Conservation (phyloP, 2,113 vertebrate species). For the Okapia johnstoni region DNA sequence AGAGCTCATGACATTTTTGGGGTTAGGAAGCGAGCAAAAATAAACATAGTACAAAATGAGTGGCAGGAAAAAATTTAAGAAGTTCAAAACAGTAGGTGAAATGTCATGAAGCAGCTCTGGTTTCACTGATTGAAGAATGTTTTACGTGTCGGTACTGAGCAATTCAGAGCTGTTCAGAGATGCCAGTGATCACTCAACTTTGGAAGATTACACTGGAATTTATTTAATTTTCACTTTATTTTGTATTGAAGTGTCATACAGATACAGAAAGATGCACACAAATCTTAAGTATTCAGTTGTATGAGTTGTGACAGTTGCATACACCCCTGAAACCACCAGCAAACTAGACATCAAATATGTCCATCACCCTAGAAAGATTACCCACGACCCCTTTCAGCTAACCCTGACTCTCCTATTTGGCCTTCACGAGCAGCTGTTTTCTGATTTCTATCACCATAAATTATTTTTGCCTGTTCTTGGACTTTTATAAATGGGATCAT, state of each 20-base stretch:
- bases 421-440: not conserved
- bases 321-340: not conserved
- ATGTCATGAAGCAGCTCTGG: not conserved
- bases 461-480: not conserved
- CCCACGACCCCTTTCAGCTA: not conserved
- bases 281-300: not conserved
- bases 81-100: not conserved
- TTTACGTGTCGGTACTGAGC: not conserved
- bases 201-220: not conserved
- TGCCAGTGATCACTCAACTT: not conserved
- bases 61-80: not conserved
- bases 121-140: not conserved
- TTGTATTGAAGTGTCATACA: not conserved
- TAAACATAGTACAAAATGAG: not conserved
- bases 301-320: not conserved
- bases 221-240: not conserved
- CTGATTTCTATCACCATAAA: not conserved
- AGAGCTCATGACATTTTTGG: not conserved
- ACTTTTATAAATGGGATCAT: not conserved
- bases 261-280: not conserved
- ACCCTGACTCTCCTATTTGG: not conserved
- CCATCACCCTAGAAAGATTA: not conserved
- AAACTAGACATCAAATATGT: not conserved
- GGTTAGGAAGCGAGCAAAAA: not conserved
- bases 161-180: not conserved